phyloP scores from a whole-genome alignment of 2,113 vertebrate species.

The Pseudopodoces humilis region DNA sequence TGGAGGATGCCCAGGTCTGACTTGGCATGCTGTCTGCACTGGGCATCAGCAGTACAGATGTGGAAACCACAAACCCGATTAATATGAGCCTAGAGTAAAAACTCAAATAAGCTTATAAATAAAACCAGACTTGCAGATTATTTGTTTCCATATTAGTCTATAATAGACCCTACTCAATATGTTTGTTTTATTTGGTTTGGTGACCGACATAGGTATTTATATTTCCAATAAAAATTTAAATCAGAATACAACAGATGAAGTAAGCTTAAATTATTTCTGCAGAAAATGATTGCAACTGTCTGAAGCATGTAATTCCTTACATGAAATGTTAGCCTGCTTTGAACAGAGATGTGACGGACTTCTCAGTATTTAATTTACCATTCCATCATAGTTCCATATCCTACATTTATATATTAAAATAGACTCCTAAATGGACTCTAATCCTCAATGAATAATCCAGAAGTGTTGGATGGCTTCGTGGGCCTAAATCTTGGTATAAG shows the following conservation, averaged over 20 bases:
- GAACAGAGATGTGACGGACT: constrained; percentile 33
- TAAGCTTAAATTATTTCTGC: constrained; percentile 54
- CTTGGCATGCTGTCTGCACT: constrained; percentile 53
- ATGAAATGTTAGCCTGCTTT: constrained; percentile 46
- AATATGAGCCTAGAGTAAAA: constrained; percentile 62
- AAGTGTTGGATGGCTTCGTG: background rate
- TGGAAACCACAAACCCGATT: constrained; percentile 68
- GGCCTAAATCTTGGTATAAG: background rate
- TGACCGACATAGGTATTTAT: constrained; percentile 62
- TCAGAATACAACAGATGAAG: constrained; percentile 51
- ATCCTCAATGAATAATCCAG: background rate
- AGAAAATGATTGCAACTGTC: constrained; percentile 55
- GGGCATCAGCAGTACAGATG: constrained; percentile 68
- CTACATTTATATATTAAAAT: constrained; percentile 11
- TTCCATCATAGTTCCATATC: background rate
- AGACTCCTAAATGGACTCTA: background rate
- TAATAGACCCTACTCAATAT: constrained; percentile 68
- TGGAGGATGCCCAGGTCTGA: constrained; percentile 62
- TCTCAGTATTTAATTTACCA: constrained; percentile 5
- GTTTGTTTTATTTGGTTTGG: constrained; percentile 70
- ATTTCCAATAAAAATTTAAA: constrained; percentile 67
- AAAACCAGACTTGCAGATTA: constrained; percentile 64
- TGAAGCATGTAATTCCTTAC: constrained; percentile 50
- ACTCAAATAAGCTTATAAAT: constrained; percentile 68
- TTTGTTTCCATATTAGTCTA: constrained; percentile 68